phyloP scores from a whole-genome alignment of 2,888 invertebrate genomes.

The Mystacides longicornis region DNA sequence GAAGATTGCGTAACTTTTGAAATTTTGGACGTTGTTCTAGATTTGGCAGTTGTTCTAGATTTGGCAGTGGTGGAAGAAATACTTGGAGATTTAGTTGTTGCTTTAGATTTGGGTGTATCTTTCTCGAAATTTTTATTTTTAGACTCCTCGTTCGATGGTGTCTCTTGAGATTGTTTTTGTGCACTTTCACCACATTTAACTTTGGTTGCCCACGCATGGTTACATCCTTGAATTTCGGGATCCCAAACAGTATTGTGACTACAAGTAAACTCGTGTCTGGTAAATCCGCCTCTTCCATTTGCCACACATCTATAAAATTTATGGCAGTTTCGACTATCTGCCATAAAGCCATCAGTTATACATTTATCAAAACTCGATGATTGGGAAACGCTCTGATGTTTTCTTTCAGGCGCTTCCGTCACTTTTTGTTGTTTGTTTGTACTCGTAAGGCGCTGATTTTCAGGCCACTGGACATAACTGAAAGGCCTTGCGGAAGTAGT shows the following conservation, averaged over 20 bases:
- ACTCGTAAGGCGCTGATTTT: neutral
- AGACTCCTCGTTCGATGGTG: neutral
- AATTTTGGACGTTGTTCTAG: neutral
- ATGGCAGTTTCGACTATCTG: slow-evolving; percentile 51
- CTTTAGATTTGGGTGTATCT: neutral
- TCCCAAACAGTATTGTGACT: slow-evolving; percentile 57
- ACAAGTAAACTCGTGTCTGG: slow-evolving; percentile 49
- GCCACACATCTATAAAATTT: slow-evolving; percentile 62
- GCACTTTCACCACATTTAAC: slow-evolving; percentile 20
- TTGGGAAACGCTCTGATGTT: slow-evolving; percentile 4
- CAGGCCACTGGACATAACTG: no score
- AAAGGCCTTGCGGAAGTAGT: slow-evolving; percentile 5
- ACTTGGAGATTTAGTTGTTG: neutral
- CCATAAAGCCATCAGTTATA: slow-evolving; percentile 53
- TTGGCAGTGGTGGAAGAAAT: neutral
- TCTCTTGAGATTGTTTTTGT: slow-evolving; percentile 17
- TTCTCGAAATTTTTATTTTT: neutral
- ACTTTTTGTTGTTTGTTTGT: slow-evolving; percentile 5
- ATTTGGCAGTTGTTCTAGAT: neutral
- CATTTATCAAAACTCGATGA: slow-evolving; percentile 31
- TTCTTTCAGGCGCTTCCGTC: neutral
- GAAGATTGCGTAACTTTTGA: neutral
- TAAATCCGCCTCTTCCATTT: slow-evolving; percentile 39
- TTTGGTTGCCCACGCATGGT: slow-evolving; percentile 48
- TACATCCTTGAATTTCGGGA: slow-evolving; percentile 48